Conservation (phyloP, 2,113 vertebrate genomes). For the Macrotis lagotis region DNA sequence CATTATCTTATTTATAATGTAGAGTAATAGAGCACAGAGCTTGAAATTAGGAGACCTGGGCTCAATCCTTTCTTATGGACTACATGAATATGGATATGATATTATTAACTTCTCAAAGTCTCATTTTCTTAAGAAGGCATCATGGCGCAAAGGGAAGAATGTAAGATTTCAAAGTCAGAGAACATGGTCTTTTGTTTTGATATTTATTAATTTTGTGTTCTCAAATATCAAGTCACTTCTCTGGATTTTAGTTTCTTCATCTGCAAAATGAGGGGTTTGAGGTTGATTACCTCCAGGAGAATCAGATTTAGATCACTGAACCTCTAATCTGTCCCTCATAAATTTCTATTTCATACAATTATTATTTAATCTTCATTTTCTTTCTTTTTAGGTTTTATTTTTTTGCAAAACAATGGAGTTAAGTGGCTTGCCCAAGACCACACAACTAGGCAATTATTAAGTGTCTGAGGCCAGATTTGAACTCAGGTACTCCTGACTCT, state of each 20-base stretch:
- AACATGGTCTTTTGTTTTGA: neutral
- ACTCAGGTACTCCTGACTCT: too few species aligned
- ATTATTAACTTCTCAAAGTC: neutral
- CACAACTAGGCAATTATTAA: too few species aligned
- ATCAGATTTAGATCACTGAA: neutral
- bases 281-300: neutral
- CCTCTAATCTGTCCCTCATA: neutral
- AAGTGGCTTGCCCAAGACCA: too few species aligned
- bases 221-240: neutral
- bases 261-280: neutral
- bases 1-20: neutral
- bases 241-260: neutral
- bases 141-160: neutral
- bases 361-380: neutral
- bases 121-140: neutral
- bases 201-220: neutral
- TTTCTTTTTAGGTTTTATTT: too few species aligned
- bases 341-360: neutral
- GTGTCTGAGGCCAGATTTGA: too few species aligned
- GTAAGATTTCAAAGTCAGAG: neutral
- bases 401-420: too few species aligned
- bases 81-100: neutral
- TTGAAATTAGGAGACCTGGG: neutral
- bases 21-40: neutral
- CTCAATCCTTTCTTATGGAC: neutral